Percentiles rank a stretch among this genome's conserved stretches.
These are phyloP conservation scores for Leptinotarsa tumamoca DNA, from an alignment of 2,888 invertebrate species.

Conservation along the genomic window DNA sequence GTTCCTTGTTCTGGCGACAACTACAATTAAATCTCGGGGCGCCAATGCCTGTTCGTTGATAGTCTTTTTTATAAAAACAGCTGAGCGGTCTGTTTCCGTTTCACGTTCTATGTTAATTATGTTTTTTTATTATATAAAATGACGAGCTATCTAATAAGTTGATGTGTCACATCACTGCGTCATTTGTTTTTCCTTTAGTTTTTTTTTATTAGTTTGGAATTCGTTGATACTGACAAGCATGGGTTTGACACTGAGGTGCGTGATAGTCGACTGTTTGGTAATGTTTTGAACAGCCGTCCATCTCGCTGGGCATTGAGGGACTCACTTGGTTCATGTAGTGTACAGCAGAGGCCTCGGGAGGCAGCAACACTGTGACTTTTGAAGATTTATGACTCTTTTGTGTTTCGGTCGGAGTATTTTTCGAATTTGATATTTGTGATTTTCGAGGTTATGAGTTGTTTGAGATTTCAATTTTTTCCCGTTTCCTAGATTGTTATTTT, in stretches of 20 bases:
- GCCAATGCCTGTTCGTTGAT: slow-evolving; percentile 55
- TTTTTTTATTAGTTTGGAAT: slow-evolving; percentile 48
- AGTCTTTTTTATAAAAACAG: slow-evolving; percentile 46
- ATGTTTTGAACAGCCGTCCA: slow-evolving; percentile 44
- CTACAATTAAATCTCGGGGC: slow-evolving; percentile 59
- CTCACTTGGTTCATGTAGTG: slow-evolving; percentile 61
- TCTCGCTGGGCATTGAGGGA: slow-evolving; percentile 60
- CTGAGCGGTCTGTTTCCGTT: slow-evolving; percentile 41
- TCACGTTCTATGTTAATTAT: slow-evolving; percentile 57
- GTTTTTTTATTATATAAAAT: slow-evolving; percentile 57
- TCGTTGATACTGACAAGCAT: slow-evolving; percentile 54
- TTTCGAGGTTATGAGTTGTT: neutral
- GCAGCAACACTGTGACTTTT: slow-evolving; percentile 1
- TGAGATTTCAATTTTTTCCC: neutral
- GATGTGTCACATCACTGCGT: slow-evolving; percentile 61
- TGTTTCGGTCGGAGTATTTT: neutral
- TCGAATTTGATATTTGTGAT: slow-evolving; percentile 12
- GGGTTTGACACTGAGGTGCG: slow-evolving; percentile 62
- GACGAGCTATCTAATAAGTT: slow-evolving; percentile 38
- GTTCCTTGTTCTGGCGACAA: slow-evolving; percentile 63
- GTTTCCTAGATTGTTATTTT: slow-evolving; percentile 25
- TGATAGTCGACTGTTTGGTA: slow-evolving; percentile 43
- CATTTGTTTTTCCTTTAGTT: slow-evolving; percentile 50
- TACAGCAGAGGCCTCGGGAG: slow-evolving; percentile 24
- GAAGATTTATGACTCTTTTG: neutral